Evolutionary conservation across 2,888 invertebrate species (phyloP).

Genomic region (Hesperia comma): DNA sequence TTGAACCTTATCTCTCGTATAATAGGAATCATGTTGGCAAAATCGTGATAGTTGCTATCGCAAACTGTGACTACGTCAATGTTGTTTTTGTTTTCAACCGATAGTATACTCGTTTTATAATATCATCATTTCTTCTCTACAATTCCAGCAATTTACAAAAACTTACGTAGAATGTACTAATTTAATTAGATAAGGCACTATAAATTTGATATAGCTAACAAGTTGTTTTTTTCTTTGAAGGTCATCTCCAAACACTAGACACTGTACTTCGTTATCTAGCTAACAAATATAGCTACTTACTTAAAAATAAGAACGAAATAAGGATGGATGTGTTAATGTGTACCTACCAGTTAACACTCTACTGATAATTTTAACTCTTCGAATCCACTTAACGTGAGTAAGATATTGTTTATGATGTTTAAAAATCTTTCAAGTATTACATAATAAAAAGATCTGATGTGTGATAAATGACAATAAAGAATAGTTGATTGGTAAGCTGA

Average conservation of each 20-base stretch:
- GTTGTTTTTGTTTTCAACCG: constrained; percentile 31
- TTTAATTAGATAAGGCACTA: constrained; percentile 28
- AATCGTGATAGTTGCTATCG: constrained; percentile 5
- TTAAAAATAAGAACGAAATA: background rate
- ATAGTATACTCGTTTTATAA: constrained; percentile 6
- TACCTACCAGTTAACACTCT: background rate
- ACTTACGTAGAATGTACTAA: constrained; percentile 29
- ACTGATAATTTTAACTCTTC: background rate
- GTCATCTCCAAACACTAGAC: constrained; percentile 7
- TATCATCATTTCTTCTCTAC: constrained; percentile 31
- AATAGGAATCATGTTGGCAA: constrained; percentile 29
- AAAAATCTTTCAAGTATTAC: too few relatives aligned
- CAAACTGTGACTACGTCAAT: constrained; percentile 26
- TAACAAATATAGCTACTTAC: background rate
- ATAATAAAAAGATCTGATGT: too few relatives aligned
- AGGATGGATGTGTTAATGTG: background rate
- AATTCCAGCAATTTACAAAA: constrained; percentile 25
- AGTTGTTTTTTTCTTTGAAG: constrained; percentile 31
- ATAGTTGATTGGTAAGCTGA: too few relatives aligned
- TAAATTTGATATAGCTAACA: constrained; percentile 10
- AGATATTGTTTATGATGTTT: background rate
- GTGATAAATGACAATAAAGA: too few relatives aligned
- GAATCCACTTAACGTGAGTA: background rate
- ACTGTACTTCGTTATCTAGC: constrained; percentile 15
- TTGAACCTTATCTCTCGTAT: constrained; percentile 18